Evolutionary conservation across 2,113 vertebrate species (phyloP).

Genomic region (Callionymus lyra): DNA sequence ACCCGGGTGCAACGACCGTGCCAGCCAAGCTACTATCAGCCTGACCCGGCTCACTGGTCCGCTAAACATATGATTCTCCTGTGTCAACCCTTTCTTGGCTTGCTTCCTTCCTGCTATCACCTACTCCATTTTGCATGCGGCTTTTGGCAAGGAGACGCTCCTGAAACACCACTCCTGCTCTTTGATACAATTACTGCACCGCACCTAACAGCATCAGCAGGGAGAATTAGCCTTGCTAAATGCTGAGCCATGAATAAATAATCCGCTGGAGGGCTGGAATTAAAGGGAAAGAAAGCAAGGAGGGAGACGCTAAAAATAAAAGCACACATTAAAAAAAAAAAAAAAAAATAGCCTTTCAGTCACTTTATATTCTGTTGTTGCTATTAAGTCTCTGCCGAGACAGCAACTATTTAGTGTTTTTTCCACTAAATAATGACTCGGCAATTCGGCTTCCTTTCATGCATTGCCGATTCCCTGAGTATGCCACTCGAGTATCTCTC

Average conservation of each 20-base stretch:
- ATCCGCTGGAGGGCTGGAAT: constrained; percentile 14
- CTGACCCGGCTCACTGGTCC: constrained; percentile 64
- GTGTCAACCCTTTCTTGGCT: constrained; percentile 41
- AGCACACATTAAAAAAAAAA: no score
- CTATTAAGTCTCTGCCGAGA: no score
- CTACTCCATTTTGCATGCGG: constrained; percentile 16
- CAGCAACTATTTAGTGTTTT: no score
- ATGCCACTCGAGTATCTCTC: no score
- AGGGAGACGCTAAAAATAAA: no score
- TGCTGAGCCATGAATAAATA: constrained; percentile 54
- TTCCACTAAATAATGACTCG: no score
- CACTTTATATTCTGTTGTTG: no score
- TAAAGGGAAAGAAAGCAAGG: background rate
- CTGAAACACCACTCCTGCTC: constrained; percentile 50
- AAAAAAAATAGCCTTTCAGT: no score
- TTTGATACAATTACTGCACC: constrained; percentile 53
- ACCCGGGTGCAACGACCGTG: constrained; percentile 53
- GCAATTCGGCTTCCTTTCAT: no score
- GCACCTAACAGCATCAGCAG: constrained; percentile 45
- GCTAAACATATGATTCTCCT: constrained; percentile 55
- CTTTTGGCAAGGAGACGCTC: constrained; percentile 44
- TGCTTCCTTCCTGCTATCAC: constrained; percentile 3
- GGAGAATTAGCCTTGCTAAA: constrained; percentile 55
- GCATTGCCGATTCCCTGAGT: no score
- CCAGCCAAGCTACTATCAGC: constrained; percentile 57